Conservation (phyloP, 2,888 invertebrate species). For the Limnephilus rhombicus region DNA sequence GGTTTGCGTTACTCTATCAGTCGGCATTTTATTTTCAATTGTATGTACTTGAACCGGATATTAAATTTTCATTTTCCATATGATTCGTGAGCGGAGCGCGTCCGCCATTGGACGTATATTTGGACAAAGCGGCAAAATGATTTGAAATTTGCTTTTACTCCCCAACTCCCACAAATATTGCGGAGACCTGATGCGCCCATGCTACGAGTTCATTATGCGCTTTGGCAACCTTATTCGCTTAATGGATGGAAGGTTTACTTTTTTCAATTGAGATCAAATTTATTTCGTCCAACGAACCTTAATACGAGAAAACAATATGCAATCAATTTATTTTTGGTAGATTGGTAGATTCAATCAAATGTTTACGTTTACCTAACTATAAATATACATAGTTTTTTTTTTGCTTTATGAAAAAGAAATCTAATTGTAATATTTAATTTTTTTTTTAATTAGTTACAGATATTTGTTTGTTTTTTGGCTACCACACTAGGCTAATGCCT, state of each 20-base stretch:
- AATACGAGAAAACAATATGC: neutral
- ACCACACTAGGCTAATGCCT: too few species aligned
- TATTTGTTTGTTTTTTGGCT: too few species aligned
- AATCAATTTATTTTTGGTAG: neutral
- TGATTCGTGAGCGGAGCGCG: neutral
- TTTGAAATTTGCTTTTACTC: neutral
- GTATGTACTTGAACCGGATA: constrained; percentile 57
- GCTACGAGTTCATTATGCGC: neutral
- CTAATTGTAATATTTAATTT: too few species aligned
- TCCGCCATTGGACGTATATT: constrained; percentile 18
- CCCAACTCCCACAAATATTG: neutral
- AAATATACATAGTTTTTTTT: too few species aligned
- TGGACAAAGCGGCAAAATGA: constrained; percentile 21
- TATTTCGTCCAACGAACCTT: neutral
- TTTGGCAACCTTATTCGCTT: neutral
- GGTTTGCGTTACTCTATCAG: constrained; percentile 12
- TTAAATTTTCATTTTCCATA: constrained; percentile 62
- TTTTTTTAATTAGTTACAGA: too few species aligned
- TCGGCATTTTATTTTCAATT: constrained; percentile 47
- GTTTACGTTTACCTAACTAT: too few species aligned
- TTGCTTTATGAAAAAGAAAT: too few species aligned
- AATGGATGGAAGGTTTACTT: neutral
- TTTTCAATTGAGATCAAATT: neutral
- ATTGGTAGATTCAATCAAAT: too few species aligned
- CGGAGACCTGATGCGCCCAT: neutral